phyloP scores from a whole-genome alignment of 2,888 invertebrate genomes.

The Smittia sp. region DNA sequence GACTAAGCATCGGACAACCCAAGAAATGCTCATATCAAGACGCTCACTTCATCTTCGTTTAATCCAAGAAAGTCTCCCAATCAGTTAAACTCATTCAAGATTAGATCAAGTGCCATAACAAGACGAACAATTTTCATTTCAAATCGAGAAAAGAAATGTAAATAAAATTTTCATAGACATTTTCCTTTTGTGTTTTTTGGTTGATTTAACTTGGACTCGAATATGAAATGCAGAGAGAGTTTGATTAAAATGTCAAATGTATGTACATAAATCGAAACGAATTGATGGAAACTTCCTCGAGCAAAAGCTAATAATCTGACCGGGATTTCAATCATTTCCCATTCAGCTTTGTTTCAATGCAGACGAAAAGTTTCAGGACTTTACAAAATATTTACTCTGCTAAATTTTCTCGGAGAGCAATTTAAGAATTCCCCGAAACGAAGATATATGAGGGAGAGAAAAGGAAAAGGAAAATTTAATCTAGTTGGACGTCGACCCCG shows the following conservation, averaged over 20 bases:
- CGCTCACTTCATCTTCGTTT: constrained; percentile 53
- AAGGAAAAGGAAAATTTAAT: background rate
- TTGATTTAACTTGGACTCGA: background rate
- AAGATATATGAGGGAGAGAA: background rate
- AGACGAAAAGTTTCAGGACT: background rate
- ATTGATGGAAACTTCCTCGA: background rate
- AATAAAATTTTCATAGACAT: constrained; percentile 17
- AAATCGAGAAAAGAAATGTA: constrained; percentile 4
- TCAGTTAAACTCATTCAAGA: constrained; percentile 11
- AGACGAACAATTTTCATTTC: background rate
- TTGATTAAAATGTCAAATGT: background rate
- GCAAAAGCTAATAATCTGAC: background rate
- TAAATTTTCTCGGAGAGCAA: too few relatives aligned
- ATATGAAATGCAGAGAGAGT: background rate
- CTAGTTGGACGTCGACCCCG: too few relatives aligned
- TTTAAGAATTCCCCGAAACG: too few relatives aligned
- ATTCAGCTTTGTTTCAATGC: background rate
- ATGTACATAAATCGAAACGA: background rate
- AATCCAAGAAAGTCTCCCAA: constrained; percentile 43
- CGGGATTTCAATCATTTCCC: background rate
- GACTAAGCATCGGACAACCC: constrained; percentile 56
- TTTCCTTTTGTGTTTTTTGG: background rate
- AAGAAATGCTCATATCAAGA: constrained; percentile 50
- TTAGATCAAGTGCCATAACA: constrained; percentile 39
- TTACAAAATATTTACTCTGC: background rate